Percentiles rank a stretch among this genome's conserved stretches.
These are phyloP conservation scores for Ammospiza caudacuta DNA, from an alignment of 2,113 vertebrate genomes.

Conservation along the genomic window DNA sequence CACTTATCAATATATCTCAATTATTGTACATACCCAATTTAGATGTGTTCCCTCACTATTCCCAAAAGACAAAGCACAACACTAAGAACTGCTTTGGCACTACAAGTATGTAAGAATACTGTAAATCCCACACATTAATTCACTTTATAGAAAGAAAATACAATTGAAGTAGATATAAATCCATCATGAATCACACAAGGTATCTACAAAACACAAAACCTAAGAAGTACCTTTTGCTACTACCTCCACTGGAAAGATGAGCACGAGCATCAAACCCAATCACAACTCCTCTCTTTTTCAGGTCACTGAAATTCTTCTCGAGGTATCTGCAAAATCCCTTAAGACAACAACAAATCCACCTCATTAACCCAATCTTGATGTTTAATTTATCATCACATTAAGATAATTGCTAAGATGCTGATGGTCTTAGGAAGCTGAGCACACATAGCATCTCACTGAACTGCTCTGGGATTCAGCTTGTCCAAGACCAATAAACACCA, in stretches of 20 bases:
- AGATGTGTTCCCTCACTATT: not conserved
- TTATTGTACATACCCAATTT: not conserved
- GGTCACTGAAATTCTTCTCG: slow-evolving; percentile 83
- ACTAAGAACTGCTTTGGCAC: not conserved
- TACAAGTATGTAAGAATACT: not conserved
- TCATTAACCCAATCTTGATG: not conserved
- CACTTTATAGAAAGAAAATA: not conserved
- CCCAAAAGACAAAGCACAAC: not conserved
- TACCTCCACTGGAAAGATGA: slow-evolving; percentile 85
- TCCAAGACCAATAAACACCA: not conserved
- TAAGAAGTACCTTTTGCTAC: slow-evolving; percentile 82
- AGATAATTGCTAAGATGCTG: not conserved
- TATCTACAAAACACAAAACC: not conserved
- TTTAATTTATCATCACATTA: not conserved
- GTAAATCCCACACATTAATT: not conserved
- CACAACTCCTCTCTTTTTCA: slow-evolving; percentile 89
- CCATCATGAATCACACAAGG: not conserved
- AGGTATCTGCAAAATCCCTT: slow-evolving; percentile 94
- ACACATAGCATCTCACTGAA: not conserved
- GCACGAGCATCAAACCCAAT: slow-evolving; percentile 93
- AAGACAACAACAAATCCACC: not conserved
- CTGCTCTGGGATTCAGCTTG: not conserved
- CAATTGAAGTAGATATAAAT: not conserved
- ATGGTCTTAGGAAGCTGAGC: not conserved
- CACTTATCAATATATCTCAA: not conserved